Base-by-base conservation (phyloP, 2,888 invertebrate genomes). In the Epicampocera succincta region DNA sequence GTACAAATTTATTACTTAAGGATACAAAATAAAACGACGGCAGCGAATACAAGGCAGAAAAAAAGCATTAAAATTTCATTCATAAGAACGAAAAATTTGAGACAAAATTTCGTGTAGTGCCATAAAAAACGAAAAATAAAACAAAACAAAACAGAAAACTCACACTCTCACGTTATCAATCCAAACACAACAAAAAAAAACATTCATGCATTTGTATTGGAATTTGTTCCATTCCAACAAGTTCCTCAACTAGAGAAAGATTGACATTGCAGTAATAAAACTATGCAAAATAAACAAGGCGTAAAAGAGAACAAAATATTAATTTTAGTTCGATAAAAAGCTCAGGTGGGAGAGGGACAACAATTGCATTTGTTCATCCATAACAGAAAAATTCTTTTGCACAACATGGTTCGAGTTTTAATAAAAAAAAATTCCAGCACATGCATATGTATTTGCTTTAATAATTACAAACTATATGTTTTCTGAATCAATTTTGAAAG, bases 191-290 rank as follows among this genome's bases (percentile, higher is more conserved):
- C 15, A 15, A 48, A 15, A 56, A 72, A 61, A 52, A 68, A 40
- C 8, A 72, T 66, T 21, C n/a, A 75, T 77, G 83, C 71, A 80
- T 71, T 60, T 83, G 84, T 84, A 68, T 84, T 71, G 85, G 84
- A 84, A 85, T 85, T 84, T 54, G 40, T 48, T 66, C 48, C 40
- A 40, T 48, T 78, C 33, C 75, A 71, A 19, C 21, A 12, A 19
- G 56, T 84, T 76, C 69, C 80, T 4, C 48, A 56, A 44, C 38
- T 56, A 33, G n/a, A 8, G 52, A 76, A 50, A 69, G 63, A 66
- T 17, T 72, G 46, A 65, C 73, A 81, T 73, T 75, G 80, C 83
- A 83, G 44, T 48, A 38, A 61, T 48, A 66, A 33, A 33, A 19
- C 21, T n/a, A 63, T 61, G 48, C 73, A 74, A 71, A 17, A 61